Conservation (phyloP, 1,140 invertebrate genomes). For the Drosophila arizonae region DNA sequence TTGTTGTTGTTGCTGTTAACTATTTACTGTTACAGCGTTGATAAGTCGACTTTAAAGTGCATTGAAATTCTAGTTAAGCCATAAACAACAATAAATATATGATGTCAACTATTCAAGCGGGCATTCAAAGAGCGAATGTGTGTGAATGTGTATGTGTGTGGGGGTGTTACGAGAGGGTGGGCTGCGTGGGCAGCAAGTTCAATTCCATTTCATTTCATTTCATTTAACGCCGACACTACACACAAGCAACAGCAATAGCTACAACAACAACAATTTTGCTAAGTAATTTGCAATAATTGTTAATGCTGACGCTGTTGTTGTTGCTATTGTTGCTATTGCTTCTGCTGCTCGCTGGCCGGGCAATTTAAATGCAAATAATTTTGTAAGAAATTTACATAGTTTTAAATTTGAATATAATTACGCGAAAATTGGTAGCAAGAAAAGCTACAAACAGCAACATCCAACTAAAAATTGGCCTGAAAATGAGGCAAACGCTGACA, state of each 20-base stretch:
- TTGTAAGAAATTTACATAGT: conserved; percentile 72
- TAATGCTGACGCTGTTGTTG: conserved; percentile 50
- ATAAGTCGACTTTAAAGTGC: conserved; percentile 72
- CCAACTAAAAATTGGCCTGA: conserved; percentile 52
- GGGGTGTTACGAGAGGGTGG: conserved; percentile 1
- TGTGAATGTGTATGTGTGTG: background rate
- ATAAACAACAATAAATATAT: conserved; percentile 58
- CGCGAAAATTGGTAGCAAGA: conserved; percentile 68
- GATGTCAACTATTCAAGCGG: conserved; percentile 60
- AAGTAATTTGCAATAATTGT: conserved; percentile 79
- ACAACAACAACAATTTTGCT: conserved; percentile 19
- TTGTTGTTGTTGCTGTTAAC: conserved; percentile 11
- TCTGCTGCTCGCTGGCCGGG: conserved; percentile 16
- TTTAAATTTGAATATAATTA: conserved; percentile 80
- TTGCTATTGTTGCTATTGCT: background rate
- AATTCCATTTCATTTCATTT: conserved; percentile 66
- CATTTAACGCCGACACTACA: conserved; percentile 38
- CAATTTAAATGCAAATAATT: conserved; percentile 80
- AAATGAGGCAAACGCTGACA: conserved; percentile 48
- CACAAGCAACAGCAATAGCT: conserved; percentile 4
- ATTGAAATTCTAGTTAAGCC: conserved; percentile 57
- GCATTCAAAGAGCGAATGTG: conserved; percentile 5
- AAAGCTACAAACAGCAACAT: conserved; percentile 29
- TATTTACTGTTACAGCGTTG: conserved; percentile 57
- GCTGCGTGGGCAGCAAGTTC: conserved; percentile 65